Evolutionary conservation across 2,113 vertebrate genomes (phyloP).

Genomic region (Chloroceryle aenea): DNA sequence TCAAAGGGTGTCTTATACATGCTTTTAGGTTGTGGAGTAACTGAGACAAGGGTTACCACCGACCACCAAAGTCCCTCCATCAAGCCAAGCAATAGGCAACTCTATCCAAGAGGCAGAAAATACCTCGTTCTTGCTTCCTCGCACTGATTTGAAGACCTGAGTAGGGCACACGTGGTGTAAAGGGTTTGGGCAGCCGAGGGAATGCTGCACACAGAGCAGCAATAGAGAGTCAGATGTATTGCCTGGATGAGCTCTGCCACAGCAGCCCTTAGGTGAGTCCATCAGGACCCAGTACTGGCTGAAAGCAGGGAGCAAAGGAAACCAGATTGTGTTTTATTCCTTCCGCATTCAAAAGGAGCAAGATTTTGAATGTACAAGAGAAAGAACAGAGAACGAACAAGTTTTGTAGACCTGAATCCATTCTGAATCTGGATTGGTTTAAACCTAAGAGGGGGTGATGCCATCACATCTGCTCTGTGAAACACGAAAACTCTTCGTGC

Average conservation of each 20-base stretch:
- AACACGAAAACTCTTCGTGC: neutral
- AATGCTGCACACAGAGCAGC: fast-evolving
- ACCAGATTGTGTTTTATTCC: neutral
- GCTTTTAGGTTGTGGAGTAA: neutral
- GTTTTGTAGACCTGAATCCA: neutral
- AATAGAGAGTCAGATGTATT: neutral
- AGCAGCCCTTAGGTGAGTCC: neutral
- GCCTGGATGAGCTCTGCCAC: neutral
- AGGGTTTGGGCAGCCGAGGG: fast-evolving
- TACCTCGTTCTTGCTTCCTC: neutral
- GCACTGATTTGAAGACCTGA: neutral
- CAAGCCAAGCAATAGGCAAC: neutral
- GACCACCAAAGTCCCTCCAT: neutral
- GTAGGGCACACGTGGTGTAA: fast-evolving
- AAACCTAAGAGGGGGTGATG: neutral
- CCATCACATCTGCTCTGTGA: neutral
- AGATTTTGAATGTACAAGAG: neutral
- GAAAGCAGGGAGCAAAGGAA: neutral
- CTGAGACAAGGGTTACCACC: neutral
- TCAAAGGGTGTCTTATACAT: neutral
- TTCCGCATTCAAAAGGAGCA: neutral
- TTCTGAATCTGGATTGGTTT: neutral
- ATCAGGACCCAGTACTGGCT: neutral
- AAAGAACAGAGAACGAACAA: neutral
- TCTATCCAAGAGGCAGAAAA: neutral